Evolutionary conservation across 1,140 invertebrate species (phyloP), one percentile per base, ranked within the genome.

Genomic region (Saccostrea cuccullata): DNA sequence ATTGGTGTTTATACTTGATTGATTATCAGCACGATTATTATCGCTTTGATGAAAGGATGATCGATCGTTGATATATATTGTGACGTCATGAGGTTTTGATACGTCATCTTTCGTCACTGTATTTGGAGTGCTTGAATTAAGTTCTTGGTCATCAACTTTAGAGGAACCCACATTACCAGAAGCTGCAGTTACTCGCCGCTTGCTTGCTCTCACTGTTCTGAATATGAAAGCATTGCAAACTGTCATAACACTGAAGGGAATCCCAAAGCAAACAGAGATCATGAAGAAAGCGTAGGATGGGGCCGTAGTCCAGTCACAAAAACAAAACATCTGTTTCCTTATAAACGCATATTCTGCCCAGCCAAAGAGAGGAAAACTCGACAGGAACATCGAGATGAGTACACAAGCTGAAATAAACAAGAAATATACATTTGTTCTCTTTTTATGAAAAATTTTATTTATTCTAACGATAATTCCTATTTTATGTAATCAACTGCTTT

Each of bases 241-340:
- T 3, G 92, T 89, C 90, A 93, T 92, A 4, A 92, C 91, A 2
- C 87, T 89, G 20, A 92, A 90, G 2, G 93, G 93, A 86, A 93
- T 92, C 56, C 92, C 91, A 82, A 94, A 88, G 85, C 90, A 91
- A 82, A 90, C 73, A 73, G 90, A 85, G 20, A 93, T 91, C 92
- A 93, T 93, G 85, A 92, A 92, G 83, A 92, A 91, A 30, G 92
- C 92, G 70, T 93, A 94, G 11, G 89, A 92, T 15, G 83, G 90
- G 55, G 83, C 87, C 84, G 87, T 91, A 8, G 47, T 88, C 93
- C 92, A 94, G 85, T 91, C 84, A 87, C 91, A 93, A 85, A 91
- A 93, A 85, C 90, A 94, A 82, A 93, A 91, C 3, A 90, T 89
- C 77, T 90, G 91, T 58, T 88, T 83, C 55, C 87, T n/a, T 13